Percentiles rank a stretch among this genome's conserved stretches.
Evolutionary conservation across 2,113 vertebrate genomes (phyloP).

Genomic region (Piaya cayana): DNA sequence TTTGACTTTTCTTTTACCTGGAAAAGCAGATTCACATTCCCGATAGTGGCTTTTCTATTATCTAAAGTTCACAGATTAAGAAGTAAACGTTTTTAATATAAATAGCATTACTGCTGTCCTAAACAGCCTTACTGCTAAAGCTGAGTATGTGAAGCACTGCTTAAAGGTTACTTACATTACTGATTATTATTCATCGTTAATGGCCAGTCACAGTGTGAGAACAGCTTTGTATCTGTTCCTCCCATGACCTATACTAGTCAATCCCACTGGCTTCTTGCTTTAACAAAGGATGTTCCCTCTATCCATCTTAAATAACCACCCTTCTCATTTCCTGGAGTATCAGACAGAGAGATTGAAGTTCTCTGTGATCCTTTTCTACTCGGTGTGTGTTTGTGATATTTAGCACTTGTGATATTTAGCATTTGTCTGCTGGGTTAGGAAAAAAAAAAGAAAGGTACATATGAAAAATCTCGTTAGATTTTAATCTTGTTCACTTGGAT

Average conservation of each 20-base stretch:
- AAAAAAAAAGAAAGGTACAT: background rate
- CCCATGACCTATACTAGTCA: background rate
- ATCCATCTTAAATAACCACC: background rate
- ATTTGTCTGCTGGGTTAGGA: background rate
- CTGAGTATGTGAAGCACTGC: background rate
- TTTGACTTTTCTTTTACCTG: background rate
- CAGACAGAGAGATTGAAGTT: background rate
- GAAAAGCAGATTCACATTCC: background rate
- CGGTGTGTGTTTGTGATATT: background rate
- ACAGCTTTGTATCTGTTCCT: background rate
- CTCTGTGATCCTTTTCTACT: background rate
- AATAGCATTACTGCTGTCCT: background rate
- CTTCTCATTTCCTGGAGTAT: background rate
- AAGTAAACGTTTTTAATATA: background rate
- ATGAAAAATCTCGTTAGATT: background rate
- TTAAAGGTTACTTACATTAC: background rate
- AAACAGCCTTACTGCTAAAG: background rate
- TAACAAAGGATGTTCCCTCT: background rate
- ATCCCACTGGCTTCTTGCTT: background rate
- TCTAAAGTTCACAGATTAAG: background rate
- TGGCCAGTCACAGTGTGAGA: background rate
- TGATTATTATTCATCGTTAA: conserved; percentile 19
- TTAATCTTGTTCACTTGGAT: background rate
- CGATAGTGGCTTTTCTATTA: background rate
- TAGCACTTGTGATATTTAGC: background rate